Conservation (phyloP, 2,888 invertebrate genomes). For the Aphidoletes aphidimyza region DNA sequence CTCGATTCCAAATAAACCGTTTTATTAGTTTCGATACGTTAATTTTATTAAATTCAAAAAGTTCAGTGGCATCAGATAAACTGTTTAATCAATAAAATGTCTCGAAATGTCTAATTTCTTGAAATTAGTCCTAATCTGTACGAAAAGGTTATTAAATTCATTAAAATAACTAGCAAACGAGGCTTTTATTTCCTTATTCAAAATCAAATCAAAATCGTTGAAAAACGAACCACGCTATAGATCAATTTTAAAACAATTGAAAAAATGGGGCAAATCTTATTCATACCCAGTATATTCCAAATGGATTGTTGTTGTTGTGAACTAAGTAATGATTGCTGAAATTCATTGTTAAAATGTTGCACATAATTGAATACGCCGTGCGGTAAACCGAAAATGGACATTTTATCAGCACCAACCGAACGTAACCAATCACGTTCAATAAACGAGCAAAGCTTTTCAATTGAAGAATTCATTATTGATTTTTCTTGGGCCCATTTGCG, state of each 20-base stretch:
- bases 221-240: too few species aligned
- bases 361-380: slow-evolving; percentile 60
- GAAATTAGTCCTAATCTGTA: too few species aligned
- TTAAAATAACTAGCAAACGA: too few species aligned
- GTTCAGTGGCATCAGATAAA: too few species aligned
- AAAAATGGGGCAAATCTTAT: background rate
- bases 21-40: too few species aligned
- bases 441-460: slow-evolving; percentile 58
- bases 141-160: too few species aligned
- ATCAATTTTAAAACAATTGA: background rate
- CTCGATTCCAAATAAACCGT: too few species aligned
- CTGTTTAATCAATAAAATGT: too few species aligned
- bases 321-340: slow-evolving; percentile 58
- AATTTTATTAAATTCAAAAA: too few species aligned
- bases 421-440: slow-evolving; percentile 60
- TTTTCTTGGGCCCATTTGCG: slow-evolving; percentile 61
- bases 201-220: too few species aligned
- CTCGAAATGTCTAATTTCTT: too few species aligned
- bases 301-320: slow-evolving; percentile 57
- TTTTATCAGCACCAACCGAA: slow-evolving; percentile 60
- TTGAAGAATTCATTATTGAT: background rate
- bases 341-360: slow-evolving; percentile 60
- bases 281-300: slow-evolving; percentile 60
- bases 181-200: too few species aligned
- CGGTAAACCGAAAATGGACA: slow-evolving; percentile 61